Base-by-base conservation (phyloP, 2,797 vertebrate genomes). In the Gambelia wislizenii region DNA sequence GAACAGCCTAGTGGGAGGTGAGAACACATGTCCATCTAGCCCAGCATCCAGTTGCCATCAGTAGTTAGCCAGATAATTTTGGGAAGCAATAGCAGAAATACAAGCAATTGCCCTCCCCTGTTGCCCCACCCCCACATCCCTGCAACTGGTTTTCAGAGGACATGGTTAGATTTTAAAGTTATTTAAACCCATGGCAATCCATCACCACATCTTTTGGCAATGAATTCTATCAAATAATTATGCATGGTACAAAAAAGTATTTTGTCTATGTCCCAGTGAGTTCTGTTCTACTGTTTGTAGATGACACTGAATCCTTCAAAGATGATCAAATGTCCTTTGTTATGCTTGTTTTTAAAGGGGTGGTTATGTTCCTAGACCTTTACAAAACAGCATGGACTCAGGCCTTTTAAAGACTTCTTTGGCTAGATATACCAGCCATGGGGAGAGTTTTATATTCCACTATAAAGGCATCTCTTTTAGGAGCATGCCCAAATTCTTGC, bases 401-500 rank as follows among this genome's bases (percentile, higher is more conserved):
- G 85, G 61, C 93, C 94, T 91, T 78, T 84, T 91, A 93, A 86
- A 33, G 69, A 47, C 10, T 90, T 83, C 7, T 95, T 92, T 94
- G 83, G 88, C 85, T 91, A 92, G 75, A 83, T 92, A 82, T 67
- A 91, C n/a, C 75, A 6, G 89, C 79, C 67, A 90, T 91, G 77
- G 87, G 6, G 75, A 95, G 95, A 94, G 49, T 88, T 90, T 88
- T 92, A 93, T 90, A 90, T 93, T 92, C 64, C 92, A 87, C 95
- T 93, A 95, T 69, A 86, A 96, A 95, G 94, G 95, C 54, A 94
- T 93, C 74, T 61, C 95, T 95, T 94, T 93, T 94, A 91, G 92
- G 89, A 86, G 92, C 96, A 95, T 85, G 90, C 76, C 95, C 86
- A 61, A 87, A 89, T 94, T 94, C 86, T 94, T 94, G 88, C 94